A percentile compares a stretch with the other conserved stretches of the same genome.
Evolutionary conservation across 1,140 invertebrate genomes (phyloP).

Genomic region (Polypedilum vanderplanki): DNA sequence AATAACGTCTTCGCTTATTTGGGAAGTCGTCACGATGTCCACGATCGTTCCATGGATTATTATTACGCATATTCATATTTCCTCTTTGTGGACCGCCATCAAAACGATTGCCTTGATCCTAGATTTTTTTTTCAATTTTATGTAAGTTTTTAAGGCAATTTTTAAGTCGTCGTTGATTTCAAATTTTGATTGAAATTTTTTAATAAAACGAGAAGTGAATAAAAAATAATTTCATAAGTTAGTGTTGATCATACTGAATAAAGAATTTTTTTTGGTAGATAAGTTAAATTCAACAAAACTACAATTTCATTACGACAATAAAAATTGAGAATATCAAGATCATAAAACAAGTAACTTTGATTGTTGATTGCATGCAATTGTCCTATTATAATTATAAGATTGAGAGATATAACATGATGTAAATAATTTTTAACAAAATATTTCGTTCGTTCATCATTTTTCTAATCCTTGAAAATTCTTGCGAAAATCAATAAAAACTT

Average conservation of each 20-base stretch:
- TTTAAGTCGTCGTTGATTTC: background rate
- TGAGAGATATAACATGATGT: too few species aligned
- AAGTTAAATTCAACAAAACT: conserved; percentile 13
- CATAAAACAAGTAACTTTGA: background rate
- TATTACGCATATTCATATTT: conserved; percentile 40
- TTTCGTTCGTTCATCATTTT: too few species aligned
- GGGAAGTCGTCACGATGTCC: conserved; percentile 47
- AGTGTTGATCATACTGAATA: background rate
- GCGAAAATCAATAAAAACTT: too few species aligned
- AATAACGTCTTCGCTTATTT: conserved; percentile 47
- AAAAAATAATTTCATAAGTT: conserved; percentile 1
- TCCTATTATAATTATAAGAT: background rate
- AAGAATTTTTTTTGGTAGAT: background rate
- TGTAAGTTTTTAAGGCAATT: background rate
- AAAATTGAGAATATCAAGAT: background rate
- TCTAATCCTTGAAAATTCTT: too few species aligned
- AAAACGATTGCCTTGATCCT: conserved; percentile 30
- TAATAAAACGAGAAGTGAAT: background rate
- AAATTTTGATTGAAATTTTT: background rate
- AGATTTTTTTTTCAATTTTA: background rate
- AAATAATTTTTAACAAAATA: background rate
- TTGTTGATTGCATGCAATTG: background rate
- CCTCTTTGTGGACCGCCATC: conserved; percentile 13
- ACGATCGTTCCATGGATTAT: conserved; percentile 40
- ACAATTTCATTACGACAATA: background rate